Evolutionary conservation across 1,140 invertebrate genomes (phyloP), one percentile per base, ranked within the genome.

Genomic region (Papilio aristodemus): DNA sequence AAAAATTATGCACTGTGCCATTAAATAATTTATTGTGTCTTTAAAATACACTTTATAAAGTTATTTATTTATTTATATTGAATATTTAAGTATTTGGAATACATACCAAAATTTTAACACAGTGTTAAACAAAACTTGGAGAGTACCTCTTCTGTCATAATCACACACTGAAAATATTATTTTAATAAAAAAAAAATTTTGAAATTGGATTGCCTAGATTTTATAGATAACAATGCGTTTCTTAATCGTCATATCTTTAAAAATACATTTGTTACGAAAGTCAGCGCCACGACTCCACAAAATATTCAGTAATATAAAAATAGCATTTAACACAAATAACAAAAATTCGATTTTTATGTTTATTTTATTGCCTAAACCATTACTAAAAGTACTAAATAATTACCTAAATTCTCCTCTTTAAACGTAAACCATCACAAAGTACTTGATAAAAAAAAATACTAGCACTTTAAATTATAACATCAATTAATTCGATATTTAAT

Each of bases 231-330:
- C 19, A 8, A 8, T 1, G 19, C 46, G 19, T 50, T 13, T 2
- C 38, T 17, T 46, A 17, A 46, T 25, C 22, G 19, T 54, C 46
- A 22, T 54, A 22, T 54, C 17, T 17, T 22, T 13, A 43, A 7
- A 54, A 22, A 39, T 1, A 19, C 22, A 11, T 9, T 54, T 22
- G 46, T 54, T 54, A 54, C 19, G 46, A 54, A 54, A 54, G 19
- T 54, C 22, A 46, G 22, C 19, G 46, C 46, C 46, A 54, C 46
- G 46, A 22, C 46, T 54, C 46, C 46, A 54, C 46, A 22, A 54
- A 54, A 25, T 43, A 43, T 54, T 25, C 10, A 54, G 19, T 22
- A 54, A 13, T 22, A 13, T 13, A 54, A 25, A 7, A 54, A 6
- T 39, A 2, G 38, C 0, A 22, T 22, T 22, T 54, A 4, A 22